phyloP scores from a whole-genome alignment of 2,797 vertebrate genomes.

The Carapus acus region DNA sequence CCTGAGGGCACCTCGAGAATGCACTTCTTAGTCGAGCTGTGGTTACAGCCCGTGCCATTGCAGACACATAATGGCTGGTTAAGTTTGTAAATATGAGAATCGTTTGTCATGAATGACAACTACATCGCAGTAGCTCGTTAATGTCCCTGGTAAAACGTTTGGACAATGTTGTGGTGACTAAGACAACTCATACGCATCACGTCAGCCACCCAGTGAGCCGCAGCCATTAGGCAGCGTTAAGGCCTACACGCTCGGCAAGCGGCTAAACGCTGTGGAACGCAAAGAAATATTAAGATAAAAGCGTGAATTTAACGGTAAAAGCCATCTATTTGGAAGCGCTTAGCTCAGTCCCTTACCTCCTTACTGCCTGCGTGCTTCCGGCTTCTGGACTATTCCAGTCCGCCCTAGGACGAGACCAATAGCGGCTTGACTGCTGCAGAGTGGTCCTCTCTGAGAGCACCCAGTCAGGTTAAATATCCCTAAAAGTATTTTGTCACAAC shows the following conservation, averaged over 20 bases:
- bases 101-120: background rate
- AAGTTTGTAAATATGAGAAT: background rate
- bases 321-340: conserved; percentile 12
- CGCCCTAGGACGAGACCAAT: conserved; percentile 13
- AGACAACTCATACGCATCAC: conserved; percentile 1
- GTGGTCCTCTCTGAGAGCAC: too few relatives aligned
- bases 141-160: background rate
- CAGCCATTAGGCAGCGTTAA: background rate
- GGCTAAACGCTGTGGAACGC: rapidly evolving
- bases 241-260: background rate
- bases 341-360: conserved; percentile 56
- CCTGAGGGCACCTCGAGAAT: too few relatives aligned
- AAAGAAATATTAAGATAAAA: rapidly evolving
- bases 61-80: background rate
- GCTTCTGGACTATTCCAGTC: conserved; percentile 54
- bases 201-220: background rate
- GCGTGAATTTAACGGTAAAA: background rate
- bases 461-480: too few relatives aligned
- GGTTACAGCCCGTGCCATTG: background rate
- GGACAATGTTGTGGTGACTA: background rate
- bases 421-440: too few relatives aligned
- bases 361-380: conserved; percentile 43
- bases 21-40: background rate
- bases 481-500: too few relatives aligned
- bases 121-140: background rate